phyloP scores from a whole-genome alignment of 2,888 invertebrate species.

The Luperina nickerlii region DNA sequence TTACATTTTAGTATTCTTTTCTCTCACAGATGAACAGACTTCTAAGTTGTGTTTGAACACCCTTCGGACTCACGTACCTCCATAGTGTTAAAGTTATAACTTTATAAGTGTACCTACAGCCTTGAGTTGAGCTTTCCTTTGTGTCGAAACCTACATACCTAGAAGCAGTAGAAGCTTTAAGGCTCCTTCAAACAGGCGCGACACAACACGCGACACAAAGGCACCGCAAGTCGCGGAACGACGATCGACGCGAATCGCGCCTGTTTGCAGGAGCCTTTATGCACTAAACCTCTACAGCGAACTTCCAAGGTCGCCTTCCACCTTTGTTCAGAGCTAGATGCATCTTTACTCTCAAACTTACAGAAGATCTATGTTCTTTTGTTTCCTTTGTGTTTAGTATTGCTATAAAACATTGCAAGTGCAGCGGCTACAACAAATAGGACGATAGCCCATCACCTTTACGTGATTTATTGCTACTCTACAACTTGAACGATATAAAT shows the following conservation, averaged over 20 bases:
- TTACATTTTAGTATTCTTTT: conserved; percentile 9
- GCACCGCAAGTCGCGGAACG: no score
- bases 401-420: conserved; percentile 18
- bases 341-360: background rate
- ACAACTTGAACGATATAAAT: conserved; percentile 48
- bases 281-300: background rate
- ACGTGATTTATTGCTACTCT: conserved; percentile 48
- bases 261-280: background rate
- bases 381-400: conserved; percentile 6
- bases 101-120: background rate
- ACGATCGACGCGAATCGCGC: no score
- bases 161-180: background rate
- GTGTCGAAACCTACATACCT: background rate
- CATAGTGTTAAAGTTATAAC: conserved; percentile 1
- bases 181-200: no score
- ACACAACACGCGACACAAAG: no score
- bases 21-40: conserved; percentile 8
- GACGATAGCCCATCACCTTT: conserved; percentile 50
- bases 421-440: conserved; percentile 47
- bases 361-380: conserved; percentile 12
- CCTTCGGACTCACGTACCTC: conserved; percentile 5
- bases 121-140: conserved; percentile 19
- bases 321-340: background rate
- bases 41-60: background rate
- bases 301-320: conserved; percentile 6